Evolutionary conservation across 2,888 invertebrate species (phyloP).

Genomic region (Calliphora vomitoria): DNA sequence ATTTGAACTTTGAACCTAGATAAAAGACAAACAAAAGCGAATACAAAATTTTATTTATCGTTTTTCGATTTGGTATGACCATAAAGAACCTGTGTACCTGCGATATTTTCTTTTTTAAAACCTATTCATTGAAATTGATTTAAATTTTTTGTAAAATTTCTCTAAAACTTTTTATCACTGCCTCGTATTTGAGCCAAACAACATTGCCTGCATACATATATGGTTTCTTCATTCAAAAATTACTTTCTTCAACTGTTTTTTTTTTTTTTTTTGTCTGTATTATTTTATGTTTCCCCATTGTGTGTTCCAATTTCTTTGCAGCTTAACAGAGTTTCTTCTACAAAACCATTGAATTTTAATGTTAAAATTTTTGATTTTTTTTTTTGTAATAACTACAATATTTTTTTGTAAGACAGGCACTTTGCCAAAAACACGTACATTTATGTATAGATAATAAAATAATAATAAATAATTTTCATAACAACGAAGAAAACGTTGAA

Average conservation of each 20-base stretch:
- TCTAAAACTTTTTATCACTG: not conserved
- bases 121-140: not conserved
- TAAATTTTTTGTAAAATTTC: not conserved
- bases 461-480: slow-evolving; percentile 10
- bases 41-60: too few relatives aligned
- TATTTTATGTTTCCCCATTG: slow-evolving; percentile 22
- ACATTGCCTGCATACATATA: not conserved
- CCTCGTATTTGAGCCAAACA: not conserved
- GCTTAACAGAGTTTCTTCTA: not conserved
- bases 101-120: not conserved
- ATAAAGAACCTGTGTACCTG: too few relatives aligned
- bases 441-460: not conserved
- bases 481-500: slow-evolving; percentile 3
- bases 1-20: too few relatives aligned
- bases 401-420: not conserved
- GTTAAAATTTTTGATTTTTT: not conserved
- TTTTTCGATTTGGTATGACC: too few relatives aligned
- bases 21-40: too few relatives aligned
- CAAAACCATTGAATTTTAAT: slow-evolving; percentile 11
- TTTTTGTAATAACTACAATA: not conserved
- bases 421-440: slow-evolving; percentile 36
- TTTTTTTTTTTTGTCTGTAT: not conserved
- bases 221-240: not conserved
- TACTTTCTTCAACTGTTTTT: slow-evolving; percentile 18
- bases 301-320: slow-evolving; percentile 46